Evolutionary conservation across 2,888 invertebrate genomes (phyloP).

Genomic region (Mythimna vitellina): DNA sequence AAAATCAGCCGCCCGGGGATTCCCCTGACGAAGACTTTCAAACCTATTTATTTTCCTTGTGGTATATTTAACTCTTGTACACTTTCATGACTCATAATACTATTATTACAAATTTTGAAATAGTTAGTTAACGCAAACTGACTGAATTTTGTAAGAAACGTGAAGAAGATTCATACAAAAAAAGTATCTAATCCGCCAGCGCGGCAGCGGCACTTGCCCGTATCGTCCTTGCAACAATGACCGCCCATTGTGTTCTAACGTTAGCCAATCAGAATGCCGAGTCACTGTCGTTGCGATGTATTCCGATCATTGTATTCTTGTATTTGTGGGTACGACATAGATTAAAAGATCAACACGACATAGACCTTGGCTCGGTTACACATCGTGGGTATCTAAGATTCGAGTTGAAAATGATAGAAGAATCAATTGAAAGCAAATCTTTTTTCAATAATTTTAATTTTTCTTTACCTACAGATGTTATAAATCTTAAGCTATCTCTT

Average conservation of each 20-base stretch:
- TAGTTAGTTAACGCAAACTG: neutral
- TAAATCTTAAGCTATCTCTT: no score
- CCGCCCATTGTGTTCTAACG: conserved; percentile 31
- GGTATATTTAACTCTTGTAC: neutral
- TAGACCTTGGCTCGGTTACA: neutral
- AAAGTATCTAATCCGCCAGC: neutral
- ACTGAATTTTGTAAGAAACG: neutral
- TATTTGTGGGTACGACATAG: conserved; percentile 13
- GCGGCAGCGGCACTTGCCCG: conserved; percentile 10
- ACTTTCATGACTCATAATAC: neutral
- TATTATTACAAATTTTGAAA: neutral
- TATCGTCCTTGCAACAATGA: conserved; percentile 36
- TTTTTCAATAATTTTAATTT: no score
- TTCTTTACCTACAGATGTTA: no score
- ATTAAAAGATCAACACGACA: no score
- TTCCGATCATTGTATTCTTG: conserved; percentile 25
- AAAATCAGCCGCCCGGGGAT: no score
- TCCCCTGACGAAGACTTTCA: neutral
- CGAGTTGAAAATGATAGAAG: no score
- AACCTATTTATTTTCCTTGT: neutral
- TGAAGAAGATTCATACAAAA: neutral
- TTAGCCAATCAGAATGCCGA: conserved; percentile 28
- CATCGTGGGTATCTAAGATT: no score
- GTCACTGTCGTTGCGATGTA: conserved; percentile 15
- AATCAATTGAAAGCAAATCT: no score